Base-by-base conservation (phyloP, 2,888 invertebrate genomes). In the Polydrusus pterygomalis region DNA sequence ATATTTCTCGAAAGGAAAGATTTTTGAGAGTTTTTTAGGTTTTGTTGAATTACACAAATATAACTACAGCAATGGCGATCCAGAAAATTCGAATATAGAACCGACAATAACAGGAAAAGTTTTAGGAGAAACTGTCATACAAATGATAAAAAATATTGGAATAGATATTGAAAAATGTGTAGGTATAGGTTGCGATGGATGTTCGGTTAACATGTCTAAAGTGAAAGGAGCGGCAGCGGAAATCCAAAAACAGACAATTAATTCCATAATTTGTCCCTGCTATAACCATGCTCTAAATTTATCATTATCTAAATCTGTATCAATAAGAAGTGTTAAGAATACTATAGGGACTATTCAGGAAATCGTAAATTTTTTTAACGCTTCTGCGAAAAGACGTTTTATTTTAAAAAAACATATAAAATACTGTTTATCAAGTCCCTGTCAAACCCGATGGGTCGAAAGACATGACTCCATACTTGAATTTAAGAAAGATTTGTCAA, bases 41-140 rank as follows among this genome's bases (percentile, higher is more conserved):
- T 74, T 74, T 68, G 49, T 68, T n/a, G 73, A 74, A 18, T 51
- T 65, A 17, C 73, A 74, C 43, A 56, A 67, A 47, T 38, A 6
- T 8, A 58, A 56, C 25, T 69, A 69, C 40, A 40, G 11, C 40
- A 11, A 40, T 40, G 2, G 11, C 40, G 40, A 9, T 40, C 10
- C 40, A 25, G 25, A 25, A 25, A 25, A 25, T 40, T 11, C 40
- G 11, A 11, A 40, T 40, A 11, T 45, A 40, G 62, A 62, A 62
- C 62, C 62, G 15, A 62, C n/a, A 38, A 68, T 54, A 40, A 56
- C 54, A 38, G 68, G 68, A 34, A 40, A 56, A 54, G 54, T 56
- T 56, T 54, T 68, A 18, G 56, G 68, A 54, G 11, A 17, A 34
- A 45, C 38, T 20, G 45, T 69, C 51, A 40, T 51, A 69, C 62